Evolutionary conservation across 2,113 vertebrate genomes (phyloP).

Genomic region (Emydura subglobosa): DNA sequence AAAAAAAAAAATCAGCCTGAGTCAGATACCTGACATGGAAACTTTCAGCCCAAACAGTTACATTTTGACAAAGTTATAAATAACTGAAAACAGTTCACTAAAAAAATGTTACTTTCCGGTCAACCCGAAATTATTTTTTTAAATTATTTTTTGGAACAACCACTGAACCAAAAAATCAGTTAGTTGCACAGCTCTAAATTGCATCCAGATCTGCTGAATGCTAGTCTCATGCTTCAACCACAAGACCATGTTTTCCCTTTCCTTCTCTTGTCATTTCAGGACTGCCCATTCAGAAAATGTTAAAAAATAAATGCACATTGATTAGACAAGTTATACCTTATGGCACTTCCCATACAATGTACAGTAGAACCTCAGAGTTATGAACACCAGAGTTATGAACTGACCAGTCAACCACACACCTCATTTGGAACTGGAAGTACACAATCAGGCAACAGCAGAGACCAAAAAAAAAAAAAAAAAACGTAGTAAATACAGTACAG

Average conservation of each 20-base stretch:
- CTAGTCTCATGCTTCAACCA: accelerated
- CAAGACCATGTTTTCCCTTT: accelerated
- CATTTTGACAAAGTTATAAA: neutral
- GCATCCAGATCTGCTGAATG: neutral
- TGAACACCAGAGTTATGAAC: no score
- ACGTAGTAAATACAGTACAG: no score
- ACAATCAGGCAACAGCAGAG: no score
- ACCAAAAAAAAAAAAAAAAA: no score
- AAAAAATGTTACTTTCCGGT: neutral
- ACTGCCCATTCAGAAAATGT: neutral
- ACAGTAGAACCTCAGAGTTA: no score
- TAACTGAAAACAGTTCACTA: neutral
- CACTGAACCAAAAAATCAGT: neutral
- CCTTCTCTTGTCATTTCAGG: neutral
- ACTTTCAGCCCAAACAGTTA: neutral
- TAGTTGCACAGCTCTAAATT: neutral
- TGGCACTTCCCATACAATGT: neutral
- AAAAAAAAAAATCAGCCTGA: neutral
- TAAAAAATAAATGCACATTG: neutral
- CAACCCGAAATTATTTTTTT: neutral
- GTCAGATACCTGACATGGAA: constrained; percentile 5
- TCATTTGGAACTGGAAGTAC: no score
- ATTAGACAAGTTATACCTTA: neutral
- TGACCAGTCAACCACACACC: no score
- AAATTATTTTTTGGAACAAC: no score